Conservation (phyloP, 2,888 invertebrate species). For the Cecidostiba fungosa region DNA sequence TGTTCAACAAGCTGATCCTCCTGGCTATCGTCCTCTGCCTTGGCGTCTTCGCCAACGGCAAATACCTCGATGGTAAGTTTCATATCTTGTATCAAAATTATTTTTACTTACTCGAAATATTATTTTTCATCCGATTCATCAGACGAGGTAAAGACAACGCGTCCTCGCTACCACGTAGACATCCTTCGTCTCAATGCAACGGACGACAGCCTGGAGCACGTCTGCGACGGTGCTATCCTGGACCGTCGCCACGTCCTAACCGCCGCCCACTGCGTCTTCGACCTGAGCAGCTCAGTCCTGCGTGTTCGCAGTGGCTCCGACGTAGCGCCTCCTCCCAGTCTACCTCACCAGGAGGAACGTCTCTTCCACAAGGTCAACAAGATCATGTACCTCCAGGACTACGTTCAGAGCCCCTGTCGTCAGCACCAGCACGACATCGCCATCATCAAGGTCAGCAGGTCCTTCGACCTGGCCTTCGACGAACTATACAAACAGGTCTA, state of each 20-base stretch:
- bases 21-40: not conserved
- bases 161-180: conserved; percentile 45
- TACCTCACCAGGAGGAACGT: conserved; percentile 25
- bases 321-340: conserved; percentile 16
- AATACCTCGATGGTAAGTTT: not conserved
- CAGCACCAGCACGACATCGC: conserved; percentile 41
- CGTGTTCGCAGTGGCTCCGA: conserved; percentile 36
- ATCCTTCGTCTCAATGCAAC: not conserved
- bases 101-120: too few relatives aligned
- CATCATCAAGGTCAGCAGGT: conserved; percentile 28
- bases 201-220: not conserved
- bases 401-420: conserved; percentile 1
- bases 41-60: not conserved
- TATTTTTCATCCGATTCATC: not conserved
- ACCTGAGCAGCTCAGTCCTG: not conserved
- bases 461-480: conserved; percentile 35
- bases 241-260: conserved; percentile 12
- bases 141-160: not conserved
- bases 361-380: conserved; percentile 14
- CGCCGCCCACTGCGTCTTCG: conserved; percentile 27
- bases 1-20: not conserved
- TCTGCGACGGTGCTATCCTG: conserved; percentile 34
- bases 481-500: conserved; percentile 27
- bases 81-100: not conserved
- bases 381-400: conserved; percentile 33